Evolutionary conservation across 1,140 invertebrate genomes (phyloP).

Genomic region (Drosophila dunni): DNA sequence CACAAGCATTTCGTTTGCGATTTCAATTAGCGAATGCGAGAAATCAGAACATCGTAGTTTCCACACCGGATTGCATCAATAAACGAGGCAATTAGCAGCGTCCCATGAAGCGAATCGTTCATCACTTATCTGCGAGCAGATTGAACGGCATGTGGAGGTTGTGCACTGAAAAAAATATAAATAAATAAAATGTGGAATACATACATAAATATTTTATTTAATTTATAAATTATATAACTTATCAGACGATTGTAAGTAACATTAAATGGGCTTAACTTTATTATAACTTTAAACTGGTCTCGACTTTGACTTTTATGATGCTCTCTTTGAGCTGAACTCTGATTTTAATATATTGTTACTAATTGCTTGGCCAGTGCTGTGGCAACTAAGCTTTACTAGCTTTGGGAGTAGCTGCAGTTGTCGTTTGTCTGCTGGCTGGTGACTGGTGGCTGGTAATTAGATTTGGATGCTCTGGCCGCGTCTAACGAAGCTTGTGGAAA

Average conservation of each 20-base stretch:
- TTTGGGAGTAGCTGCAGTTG: conserved; percentile 1
- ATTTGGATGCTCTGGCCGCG: conserved; percentile 42
- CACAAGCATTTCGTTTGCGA: conserved; percentile 17
- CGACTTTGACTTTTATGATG: too few species aligned
- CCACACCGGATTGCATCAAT: conserved; percentile 40
- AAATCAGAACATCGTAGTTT: conserved; percentile 27
- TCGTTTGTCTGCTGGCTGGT: conserved; percentile 25
- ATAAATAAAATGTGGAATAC: too few species aligned
- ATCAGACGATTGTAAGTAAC: too few species aligned
- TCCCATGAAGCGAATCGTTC: conserved; percentile 1
- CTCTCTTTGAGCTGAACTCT: not conserved
- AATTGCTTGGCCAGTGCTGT: conserved; percentile 41
- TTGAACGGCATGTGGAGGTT: conserved; percentile 6
- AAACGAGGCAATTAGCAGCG: conserved; percentile 43
- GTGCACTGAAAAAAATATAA: not conserved
- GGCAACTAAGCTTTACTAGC: not conserved
- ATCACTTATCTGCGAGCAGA: conserved; percentile 21
- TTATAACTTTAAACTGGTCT: too few species aligned
- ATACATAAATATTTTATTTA: too few species aligned
- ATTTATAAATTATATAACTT: too few species aligned
- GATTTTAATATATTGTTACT: conserved; percentile 33
- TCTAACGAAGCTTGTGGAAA: conserved; percentile 64
- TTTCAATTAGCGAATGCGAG: conserved; percentile 45
- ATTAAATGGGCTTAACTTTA: too few species aligned
- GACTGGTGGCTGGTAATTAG: conserved; percentile 60